phyloP scores from a whole-genome alignment of 2,888 invertebrate species.

The Stegana nigrithorax region DNA sequence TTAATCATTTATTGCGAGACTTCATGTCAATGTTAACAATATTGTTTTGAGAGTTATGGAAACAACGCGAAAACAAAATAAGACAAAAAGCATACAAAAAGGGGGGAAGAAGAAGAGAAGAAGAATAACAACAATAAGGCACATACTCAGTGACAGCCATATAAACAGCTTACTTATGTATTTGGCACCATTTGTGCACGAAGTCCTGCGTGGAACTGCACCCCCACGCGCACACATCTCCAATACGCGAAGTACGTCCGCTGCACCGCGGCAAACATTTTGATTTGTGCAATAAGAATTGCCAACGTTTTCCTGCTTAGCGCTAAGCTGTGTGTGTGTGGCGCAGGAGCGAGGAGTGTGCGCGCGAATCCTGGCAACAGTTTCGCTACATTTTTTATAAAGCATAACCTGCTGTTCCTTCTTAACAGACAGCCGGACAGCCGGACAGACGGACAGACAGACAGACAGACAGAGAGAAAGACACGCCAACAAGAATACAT shows the following conservation, averaged over 20 bases:
- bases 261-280: conserved; percentile 47
- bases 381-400: conserved; percentile 58
- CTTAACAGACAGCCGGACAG: background rate
- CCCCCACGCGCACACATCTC: background rate
- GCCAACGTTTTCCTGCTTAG: conserved; percentile 46
- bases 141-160: background rate
- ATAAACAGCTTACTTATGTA: conserved; percentile 15
- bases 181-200: conserved; percentile 15
- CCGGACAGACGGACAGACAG: background rate
- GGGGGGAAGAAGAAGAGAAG: too few relatives aligned
- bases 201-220: background rate
- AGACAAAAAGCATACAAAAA: background rate
- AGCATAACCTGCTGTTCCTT: conserved; percentile 55
- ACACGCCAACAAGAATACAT: background rate
- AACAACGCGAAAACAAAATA: background rate
- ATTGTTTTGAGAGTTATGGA: background rate
- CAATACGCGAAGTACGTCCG: background rate
- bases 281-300: conserved; percentile 61
- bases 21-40: background rate
- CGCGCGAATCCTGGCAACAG: conserved; percentile 41
- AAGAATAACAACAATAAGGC: too few relatives aligned
- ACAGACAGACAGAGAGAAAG: background rate
- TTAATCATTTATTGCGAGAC: background rate
- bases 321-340: conserved; percentile 24
- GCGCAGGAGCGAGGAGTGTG: background rate